Conservation (phyloP, 2,888 invertebrate genomes). For the Drosophila eohydei region DNA sequence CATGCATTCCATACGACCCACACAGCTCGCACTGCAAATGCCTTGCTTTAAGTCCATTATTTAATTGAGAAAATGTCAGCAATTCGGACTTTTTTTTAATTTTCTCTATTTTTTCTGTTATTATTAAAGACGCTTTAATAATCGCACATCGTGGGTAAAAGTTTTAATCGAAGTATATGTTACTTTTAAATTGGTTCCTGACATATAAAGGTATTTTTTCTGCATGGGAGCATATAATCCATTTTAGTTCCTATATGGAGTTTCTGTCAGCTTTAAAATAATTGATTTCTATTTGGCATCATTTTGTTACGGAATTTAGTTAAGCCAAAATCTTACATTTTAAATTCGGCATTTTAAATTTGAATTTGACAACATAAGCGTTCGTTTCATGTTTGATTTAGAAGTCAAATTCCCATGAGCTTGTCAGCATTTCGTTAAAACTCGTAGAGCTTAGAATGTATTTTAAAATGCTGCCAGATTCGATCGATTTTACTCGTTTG, state of each 20-base stretch:
- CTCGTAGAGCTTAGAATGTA: not conserved
- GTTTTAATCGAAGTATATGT: too few species aligned
- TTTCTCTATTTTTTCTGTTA: not conserved
- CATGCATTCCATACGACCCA: constrained; percentile 28
- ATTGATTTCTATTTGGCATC: not conserved
- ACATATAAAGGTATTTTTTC: too few species aligned
- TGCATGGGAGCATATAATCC: too few species aligned
- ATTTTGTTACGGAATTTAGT: not conserved
- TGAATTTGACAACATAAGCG: not conserved
- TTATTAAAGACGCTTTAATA: too few species aligned
- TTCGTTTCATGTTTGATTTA: not conserved
- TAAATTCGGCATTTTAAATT: not conserved
- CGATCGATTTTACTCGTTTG: not conserved
- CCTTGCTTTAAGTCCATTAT: constrained; percentile 9
- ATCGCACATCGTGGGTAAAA: too few species aligned
- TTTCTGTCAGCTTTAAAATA: not conserved
- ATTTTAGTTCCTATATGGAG: too few species aligned
- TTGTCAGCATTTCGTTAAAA: not conserved
- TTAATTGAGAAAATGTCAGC: not conserved
- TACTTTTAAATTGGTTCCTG: too few species aligned
- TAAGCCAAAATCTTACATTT: not conserved
- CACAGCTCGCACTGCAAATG: constrained; percentile 23
- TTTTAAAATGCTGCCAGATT: not conserved
- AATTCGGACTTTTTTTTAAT: not conserved
- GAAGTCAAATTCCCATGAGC: not conserved